Base-by-base conservation (phyloP, 2,888 invertebrate genomes). In the Tupiocoris notatus region DNA sequence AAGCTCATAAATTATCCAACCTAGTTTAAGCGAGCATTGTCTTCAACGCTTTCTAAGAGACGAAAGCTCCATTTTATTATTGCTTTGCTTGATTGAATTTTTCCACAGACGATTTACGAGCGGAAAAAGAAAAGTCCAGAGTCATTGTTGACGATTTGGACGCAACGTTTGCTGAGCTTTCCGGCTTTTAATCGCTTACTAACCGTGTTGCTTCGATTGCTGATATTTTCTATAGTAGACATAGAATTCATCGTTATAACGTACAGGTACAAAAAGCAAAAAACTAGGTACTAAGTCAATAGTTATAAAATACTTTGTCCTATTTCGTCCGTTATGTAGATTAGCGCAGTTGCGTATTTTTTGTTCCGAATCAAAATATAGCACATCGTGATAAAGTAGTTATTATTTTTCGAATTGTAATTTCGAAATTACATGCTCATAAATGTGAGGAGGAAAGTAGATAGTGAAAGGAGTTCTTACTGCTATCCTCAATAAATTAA, bases 121-220 rank as follows among this genome's bases (percentile, higher is more conserved):
- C 88, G 81, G 87, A 88, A 87, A 94, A 93, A 87, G 92, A 93
- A 87, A 92, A 92, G 85, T 92, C 89, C 87, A 91, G 90, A 86
- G 86, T 87, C 81, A 90, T 91, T 84, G 89, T 89, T 84, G 90
- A 91, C 84, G 91, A 92, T 83, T 86, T 91, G 86, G 91, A 91
- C 85, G 87, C 88, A 81, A 91, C 91, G 81, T 90, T 91, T 84
- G 88, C 90, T 82, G 91, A 91, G 84, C 86, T 91, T 82, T 89
- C 90, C 82, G 90, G 90, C 83, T 90, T 89, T 84, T 90, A 88
- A 87, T 24, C 57, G 18, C 78, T 67, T 77, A 20, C 63, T 63
- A 21, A 63, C 63, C 18, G n/a, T 59, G 6, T 63, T n/a, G 63
- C 25, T 57, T 39, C 39, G 39, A 39, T 21, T 63, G 39, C 24